Evolutionary conservation across 2,113 vertebrate genomes (phyloP).

Genomic region (Symphodus melops): DNA sequence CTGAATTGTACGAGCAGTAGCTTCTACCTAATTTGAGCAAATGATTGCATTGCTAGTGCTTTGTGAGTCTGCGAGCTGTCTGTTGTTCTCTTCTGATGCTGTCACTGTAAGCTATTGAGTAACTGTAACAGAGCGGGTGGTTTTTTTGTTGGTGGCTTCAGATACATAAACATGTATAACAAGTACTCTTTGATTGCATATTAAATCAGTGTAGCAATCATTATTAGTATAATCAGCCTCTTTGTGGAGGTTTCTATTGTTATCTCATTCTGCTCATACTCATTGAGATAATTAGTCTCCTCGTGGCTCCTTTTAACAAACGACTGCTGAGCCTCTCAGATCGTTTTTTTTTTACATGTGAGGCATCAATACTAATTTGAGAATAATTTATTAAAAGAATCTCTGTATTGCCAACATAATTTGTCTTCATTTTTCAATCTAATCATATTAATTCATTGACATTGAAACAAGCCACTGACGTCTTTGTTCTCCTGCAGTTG

Average conservation of each 20-base stretch:
- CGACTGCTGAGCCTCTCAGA: too few relatives aligned
- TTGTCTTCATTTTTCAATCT: background rate
- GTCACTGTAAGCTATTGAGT: too few relatives aligned
- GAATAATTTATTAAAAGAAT: constrained; percentile 2
- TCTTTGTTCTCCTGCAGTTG: constrained; percentile 73
- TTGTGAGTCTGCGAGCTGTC: too few relatives aligned
- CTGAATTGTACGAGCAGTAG: too few relatives aligned
- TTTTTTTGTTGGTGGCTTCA: background rate
- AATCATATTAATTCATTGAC: background rate
- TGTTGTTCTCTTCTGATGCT: too few relatives aligned
- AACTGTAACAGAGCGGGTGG: background rate
- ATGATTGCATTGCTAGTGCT: too few relatives aligned
- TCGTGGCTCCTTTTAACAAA: too few relatives aligned
- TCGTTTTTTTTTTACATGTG: background rate
- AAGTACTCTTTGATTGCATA: background rate
- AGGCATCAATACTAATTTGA: constrained; percentile 20
- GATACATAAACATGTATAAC: background rate
- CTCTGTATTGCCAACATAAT: background rate
- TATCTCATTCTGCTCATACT: constrained; percentile 4
- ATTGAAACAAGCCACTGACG: background rate
- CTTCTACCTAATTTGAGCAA: too few relatives aligned
- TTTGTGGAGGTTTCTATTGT: constrained; percentile 16
- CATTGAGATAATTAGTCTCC: background rate
- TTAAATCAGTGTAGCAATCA: background rate
- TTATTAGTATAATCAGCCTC: constrained; percentile 10